Base-by-base conservation (phyloP, 2,888 invertebrate genomes). In the Allophyes oxyacanthae region DNA sequence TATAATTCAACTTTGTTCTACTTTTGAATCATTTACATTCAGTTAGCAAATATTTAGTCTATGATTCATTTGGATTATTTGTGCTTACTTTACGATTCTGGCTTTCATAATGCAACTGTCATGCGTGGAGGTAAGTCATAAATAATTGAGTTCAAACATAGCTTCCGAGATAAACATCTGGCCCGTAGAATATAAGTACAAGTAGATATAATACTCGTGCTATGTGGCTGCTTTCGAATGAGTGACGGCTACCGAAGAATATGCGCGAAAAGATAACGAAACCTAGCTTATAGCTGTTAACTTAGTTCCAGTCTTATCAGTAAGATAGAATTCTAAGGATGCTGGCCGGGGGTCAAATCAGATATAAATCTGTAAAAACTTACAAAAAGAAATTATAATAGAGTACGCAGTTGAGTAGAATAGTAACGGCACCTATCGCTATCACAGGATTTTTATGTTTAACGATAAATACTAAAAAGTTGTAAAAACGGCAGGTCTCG, bases 111-210 rank as follows among this genome's bases (percentile, higher is more conserved):
- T 82, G 71, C 78, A 80, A 80, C 83, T 81, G 82, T 84, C 84
- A 84, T 82, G 77, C 75, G 76, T 79, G 78, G 78, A 76, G 67
- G 78, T 77, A 79, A 79, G 78, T 78, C 76, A 79, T 84, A 84
- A 85, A 85, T 86, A 83, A 87, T 87, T 83, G 84, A 85, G 84
- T 81, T 86, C 85, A 86, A 85, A 86, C 87, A 83, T 81, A 80
- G 77, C 75, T 81, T 72, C 72, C 54, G 57, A 79, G 87, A 87
- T 88, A 84, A 83, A 67, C 65, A 87, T 87, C 87, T 77, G 77
- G 64, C 72, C 64, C 63, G 72, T 77, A 77, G 77, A 82, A 72
- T 77, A 81, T 78, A 72, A 64, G 74, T 79, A 72, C 69, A 76
- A 77, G 75, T 78, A 74, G 75, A 72, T 75, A 75, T 72, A 70